These are phyloP conservation scores for Mesochorus sp. DNA, from an alignment of 2,888 invertebrate genomes.

Conservation along the genomic window DNA sequence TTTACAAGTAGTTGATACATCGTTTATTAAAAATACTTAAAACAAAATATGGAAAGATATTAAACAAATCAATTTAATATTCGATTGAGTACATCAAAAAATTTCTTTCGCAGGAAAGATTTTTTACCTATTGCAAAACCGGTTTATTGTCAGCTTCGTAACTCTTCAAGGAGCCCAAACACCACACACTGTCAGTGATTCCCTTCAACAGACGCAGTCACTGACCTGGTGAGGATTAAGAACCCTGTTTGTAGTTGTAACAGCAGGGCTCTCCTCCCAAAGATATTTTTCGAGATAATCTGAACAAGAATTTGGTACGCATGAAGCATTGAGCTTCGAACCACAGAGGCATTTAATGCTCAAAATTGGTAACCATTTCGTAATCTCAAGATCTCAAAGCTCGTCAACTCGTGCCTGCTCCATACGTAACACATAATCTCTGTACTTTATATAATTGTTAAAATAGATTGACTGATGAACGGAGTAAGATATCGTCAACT, in stretches of 20 bases:
- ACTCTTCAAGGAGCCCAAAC: slow-evolving; percentile 39
- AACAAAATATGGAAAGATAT: not conserved
- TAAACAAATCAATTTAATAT: not conserved
- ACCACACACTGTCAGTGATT: slow-evolving; percentile 64
- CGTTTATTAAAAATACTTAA: not conserved
- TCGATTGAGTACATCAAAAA: not conserved
- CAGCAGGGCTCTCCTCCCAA: not conserved
- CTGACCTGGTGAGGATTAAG: slow-evolving; percentile 71
- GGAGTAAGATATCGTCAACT: no score
- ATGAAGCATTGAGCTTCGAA: slow-evolving; percentile 11
- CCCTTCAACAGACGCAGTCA: slow-evolving; percentile 64
- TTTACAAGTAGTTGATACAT: not conserved
- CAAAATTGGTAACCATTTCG: no score
- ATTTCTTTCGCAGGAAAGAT: slow-evolving; percentile 1
- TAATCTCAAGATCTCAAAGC: no score
- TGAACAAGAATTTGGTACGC: slow-evolving; percentile 18
- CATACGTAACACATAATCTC: no score
- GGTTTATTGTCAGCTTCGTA: slow-evolving; percentile 37
- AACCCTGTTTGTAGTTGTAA: slow-evolving; percentile 42
- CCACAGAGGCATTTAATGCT: not conserved
- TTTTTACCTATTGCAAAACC: slow-evolving; percentile 54
- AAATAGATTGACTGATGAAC: no score
- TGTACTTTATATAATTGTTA: no score
- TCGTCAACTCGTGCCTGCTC: no score
- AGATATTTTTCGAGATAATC: not conserved